Evolutionary conservation across 2,113 vertebrate genomes (phyloP).

Genomic region (Bufo gargarizans): DNA sequence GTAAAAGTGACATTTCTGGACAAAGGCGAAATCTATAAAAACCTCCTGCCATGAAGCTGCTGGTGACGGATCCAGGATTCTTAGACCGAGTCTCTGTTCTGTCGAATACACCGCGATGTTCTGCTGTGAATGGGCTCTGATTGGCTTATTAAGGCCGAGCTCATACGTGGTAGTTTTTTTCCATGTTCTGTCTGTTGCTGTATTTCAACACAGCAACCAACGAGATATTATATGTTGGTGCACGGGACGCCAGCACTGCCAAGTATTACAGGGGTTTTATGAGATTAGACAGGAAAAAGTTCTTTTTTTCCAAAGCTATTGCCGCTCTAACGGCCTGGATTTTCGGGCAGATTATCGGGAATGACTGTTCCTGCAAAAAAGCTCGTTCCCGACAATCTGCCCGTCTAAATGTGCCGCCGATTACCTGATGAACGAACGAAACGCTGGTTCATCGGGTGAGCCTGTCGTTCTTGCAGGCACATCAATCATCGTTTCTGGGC

Average conservation of each 20-base stretch:
- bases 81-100: background rate
- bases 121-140: background rate
- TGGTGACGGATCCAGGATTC: background rate
- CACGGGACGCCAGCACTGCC: background rate
- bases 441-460: too few relatives aligned
- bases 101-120: background rate
- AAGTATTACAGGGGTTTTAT: background rate
- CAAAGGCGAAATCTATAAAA: too few relatives aligned
- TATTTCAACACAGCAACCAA: background rate
- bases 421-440: too few relatives aligned
- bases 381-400: too few relatives aligned
- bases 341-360: too few relatives aligned
- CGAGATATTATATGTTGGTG: background rate
- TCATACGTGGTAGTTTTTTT: background rate
- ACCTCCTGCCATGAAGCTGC: too few relatives aligned
- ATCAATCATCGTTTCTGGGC: too few relatives aligned
- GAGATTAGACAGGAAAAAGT: background rate
- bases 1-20: too few relatives aligned
- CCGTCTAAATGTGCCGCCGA: too few relatives aligned
- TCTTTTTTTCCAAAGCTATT: background rate
- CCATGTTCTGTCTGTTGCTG: background rate
- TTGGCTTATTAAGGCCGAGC: background rate
- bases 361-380: too few relatives aligned
- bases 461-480: too few relatives aligned
- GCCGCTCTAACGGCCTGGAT: too few relatives aligned